Evolutionary conservation across 2,797 vertebrate genomes (phyloP), one percentile per base, ranked within the genome.

Genomic region (Decapterus maruadsi): DNA sequence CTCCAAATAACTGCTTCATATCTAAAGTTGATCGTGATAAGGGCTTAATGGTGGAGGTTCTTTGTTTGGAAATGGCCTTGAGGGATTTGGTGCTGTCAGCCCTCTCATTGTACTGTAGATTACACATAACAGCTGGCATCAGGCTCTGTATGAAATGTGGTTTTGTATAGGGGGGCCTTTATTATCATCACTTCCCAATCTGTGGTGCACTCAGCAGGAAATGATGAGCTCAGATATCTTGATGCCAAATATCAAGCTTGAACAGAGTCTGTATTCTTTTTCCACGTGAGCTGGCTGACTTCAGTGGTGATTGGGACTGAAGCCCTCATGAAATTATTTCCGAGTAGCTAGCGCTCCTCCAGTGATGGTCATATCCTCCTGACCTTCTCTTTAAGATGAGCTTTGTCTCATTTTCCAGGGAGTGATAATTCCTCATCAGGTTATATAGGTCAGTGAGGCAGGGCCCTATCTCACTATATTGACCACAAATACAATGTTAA

Each of bases 361-460:
- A 1, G n/a, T 51, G 67, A 26, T 46, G 45, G 56, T 72, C 0
- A 57, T 68, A 42, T 80, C 43, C 46, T 67, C 57, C 38, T 34
- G 53, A 20, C 14, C 34, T 13, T 53, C 10, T 46, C 43, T 8
- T 22, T 0, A 11, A 65, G 19, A 19, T 1, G 57, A 50, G 51
- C 36, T 31, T 53, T 48, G 54, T 62, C 43, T 76, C 58, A 14
- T 17, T 26, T 43, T 72, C 4, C 38, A 57, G 19, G 13, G 6
- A 46, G 40, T 38, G 59, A 81, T 83, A 55, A 66, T 54, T 68
- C n/a, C 29, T 20, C 40, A 38, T 73, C 62, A 67, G 59, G 62
- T 42, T 59, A 50, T 69, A 29, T 72, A 84, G 68, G 82, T 75
- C 46, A 66, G 13, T 45, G 48, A 53, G 58, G n/a, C 43, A 68